A percentile compares a stretch with the other conserved stretches of the same genome.
phyloP scores from a whole-genome alignment of 2,888 invertebrate genomes.

The Cyclophora albipunctata region DNA sequence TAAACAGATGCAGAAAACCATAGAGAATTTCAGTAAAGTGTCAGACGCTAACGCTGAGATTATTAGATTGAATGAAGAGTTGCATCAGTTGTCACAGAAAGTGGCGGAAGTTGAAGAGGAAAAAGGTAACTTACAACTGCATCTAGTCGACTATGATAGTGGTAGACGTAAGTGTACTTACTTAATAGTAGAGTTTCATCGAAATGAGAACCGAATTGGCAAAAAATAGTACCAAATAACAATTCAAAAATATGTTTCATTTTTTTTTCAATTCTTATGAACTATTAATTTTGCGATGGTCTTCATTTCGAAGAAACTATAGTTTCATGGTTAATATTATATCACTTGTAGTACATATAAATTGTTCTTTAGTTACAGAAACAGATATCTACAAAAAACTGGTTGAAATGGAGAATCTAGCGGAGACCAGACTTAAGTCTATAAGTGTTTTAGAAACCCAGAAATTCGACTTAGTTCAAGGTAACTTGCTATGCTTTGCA shows the following conservation, averaged over 20 bases:
- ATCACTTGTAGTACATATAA: no score
- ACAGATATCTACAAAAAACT: constrained; percentile 68
- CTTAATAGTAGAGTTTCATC: not conserved
- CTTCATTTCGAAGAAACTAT: no score
- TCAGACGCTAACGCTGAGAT: constrained; percentile 82
- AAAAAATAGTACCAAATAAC: no score
- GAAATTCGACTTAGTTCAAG: constrained; percentile 80
- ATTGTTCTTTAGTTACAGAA: constrained; percentile 53
- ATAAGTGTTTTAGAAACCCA: constrained; percentile 79
- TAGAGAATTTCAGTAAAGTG: constrained; percentile 79
- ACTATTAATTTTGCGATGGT: no score
- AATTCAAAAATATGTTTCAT: no score
- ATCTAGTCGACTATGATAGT: constrained; percentile 87
- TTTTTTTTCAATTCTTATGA: no score
- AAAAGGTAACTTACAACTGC: constrained; percentile 91
- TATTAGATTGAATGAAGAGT: constrained; percentile 77
- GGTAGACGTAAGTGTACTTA: constrained; percentile 73
- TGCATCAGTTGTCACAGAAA: constrained; percentile 80
- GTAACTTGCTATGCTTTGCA: constrained; percentile 30
- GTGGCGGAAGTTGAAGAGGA: constrained; percentile 92
- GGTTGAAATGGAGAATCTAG: constrained; percentile 62
- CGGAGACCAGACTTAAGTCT: constrained; percentile 73
- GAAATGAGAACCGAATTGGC: not conserved
- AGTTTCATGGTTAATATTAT: no score
- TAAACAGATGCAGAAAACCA: constrained; percentile 85